Conservation (phyloP, 2,113 vertebrate genomes). For the Pteruthius melanotis region DNA sequence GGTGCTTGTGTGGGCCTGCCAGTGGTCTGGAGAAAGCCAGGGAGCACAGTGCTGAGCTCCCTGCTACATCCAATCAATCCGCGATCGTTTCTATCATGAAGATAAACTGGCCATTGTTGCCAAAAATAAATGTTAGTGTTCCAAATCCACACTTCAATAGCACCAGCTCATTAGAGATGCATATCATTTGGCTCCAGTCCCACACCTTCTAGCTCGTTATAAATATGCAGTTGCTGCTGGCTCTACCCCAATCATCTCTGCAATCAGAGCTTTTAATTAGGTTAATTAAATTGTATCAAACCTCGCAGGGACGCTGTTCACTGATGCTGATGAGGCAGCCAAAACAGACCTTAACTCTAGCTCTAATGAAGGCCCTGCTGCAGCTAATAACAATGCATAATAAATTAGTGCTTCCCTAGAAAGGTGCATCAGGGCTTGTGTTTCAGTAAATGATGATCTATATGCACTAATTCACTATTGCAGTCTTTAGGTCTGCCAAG, state of each 20-base stretch:
- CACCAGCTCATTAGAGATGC: constrained; percentile 91
- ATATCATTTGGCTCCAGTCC: constrained; percentile 92
- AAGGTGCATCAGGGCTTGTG: constrained; percentile 68
- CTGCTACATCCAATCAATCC: neutral
- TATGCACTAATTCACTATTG: constrained; percentile 37
- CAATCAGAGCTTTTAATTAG: constrained; percentile 99
- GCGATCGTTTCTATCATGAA: constrained; percentile 37
- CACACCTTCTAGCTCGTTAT: constrained; percentile 94
- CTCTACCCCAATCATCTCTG: constrained; percentile 96
- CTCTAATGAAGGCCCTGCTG: constrained; percentile 78
- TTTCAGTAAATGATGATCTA: constrained; percentile 59
- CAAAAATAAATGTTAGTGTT: constrained; percentile 83
- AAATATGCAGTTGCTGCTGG: constrained; percentile 93
- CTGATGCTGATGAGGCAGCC: constrained; percentile 96
- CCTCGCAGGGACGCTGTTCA: constrained; percentile 97
- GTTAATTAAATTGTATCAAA: constrained; percentile 99
- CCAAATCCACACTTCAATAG: constrained; percentile 73
- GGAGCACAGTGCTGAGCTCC: neutral
- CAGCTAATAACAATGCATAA: constrained; percentile 78
- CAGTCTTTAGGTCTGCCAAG: constrained; percentile 54
- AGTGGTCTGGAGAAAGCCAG: neutral
- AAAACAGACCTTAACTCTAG: constrained; percentile 87
- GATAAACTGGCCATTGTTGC: constrained; percentile 78
- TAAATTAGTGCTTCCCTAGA: constrained; percentile 73
- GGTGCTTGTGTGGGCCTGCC: neutral